Evolutionary conservation across 1,140 invertebrate genomes (phyloP), one percentile per base, ranked within the genome.

Genomic region (Rhizoglyphus robini): DNA sequence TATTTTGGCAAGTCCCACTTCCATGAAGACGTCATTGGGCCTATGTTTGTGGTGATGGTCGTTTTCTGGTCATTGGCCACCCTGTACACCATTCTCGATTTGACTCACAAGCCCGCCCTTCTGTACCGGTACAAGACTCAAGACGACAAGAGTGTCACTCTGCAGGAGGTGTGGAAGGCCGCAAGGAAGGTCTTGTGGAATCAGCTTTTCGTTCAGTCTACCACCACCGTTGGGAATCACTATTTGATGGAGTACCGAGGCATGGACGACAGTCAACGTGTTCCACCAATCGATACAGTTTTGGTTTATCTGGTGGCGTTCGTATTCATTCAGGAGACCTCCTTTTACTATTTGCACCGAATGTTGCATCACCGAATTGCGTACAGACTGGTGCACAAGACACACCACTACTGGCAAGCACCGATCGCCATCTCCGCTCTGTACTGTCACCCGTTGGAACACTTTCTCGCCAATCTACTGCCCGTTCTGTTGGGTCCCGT

Each of bases 371-470:
- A 68, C 30, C 47, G 49, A 1, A 20, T 48, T 1, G 25, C 70
- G 3, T 71, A 71, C 65, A 65, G 63, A 34, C 30, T 29, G 29
- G 63, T 68, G 32, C 70, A 71, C 46, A 71, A 71, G 32, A 66
- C 57, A 36, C 70, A 71, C 46, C 70, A 71, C 36, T 65, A 71
- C 36, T 71, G 70, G 70, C 66, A 32, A 13, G 63, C 70, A 11
- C 68, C 70, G 1, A 54, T 71, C 3, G 70, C 58, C 4, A 48
- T 71, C 18, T 59, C 63, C 29, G 68, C 70, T 60, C 59, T 71
- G 51, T 71, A 71, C 48, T 71, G 70, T 29, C 47, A 57, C 38
- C 70, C 70, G 13, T 36, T 71, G 34, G 70, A 71, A 63, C 68
- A 71, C 36, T 23, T 69, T 4, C 29, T 68, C 3, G 59, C 63